Evolutionary conservation across 2,113 vertebrate genomes (phyloP), one percentile per base, ranked within the genome.

Genomic region (Zosterops japonicus): DNA sequence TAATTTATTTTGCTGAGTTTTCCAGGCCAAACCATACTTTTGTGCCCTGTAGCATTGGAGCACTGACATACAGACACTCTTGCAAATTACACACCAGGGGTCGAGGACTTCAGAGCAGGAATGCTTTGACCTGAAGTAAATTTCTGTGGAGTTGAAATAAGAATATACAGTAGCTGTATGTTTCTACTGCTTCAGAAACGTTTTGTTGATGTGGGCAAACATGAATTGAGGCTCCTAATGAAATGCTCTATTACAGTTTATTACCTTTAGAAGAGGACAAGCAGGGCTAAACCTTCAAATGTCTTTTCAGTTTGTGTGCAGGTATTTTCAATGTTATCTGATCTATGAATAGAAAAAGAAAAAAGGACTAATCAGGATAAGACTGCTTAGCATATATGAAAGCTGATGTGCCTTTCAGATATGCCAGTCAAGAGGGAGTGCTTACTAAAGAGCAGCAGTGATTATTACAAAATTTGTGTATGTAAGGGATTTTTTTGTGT

Each of bases 311-410:
- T 67, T 83, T 60, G 47, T 84, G 64, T 76, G 49, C 64, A 89
- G 71, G 80, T 95, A 96, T 94, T 92, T 92, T 92, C 80, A 76
- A n/a, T 93, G 67, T 93, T 93, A 90, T 87, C 90, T 87, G 86
- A 84, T 92, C 72, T 94, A 63, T 84, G 78, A 92, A 95, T 91
- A 95, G 91, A 50, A 85, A 77, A 55, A 67, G 76, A 52, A 59
- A 70, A 76, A 57, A 78, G 52, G 44, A 64, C 72, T 95, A 71
- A 93, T 94, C 87, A 95, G 89, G 93, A 53, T 74, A 87, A 89
- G 87, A 63, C 81, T 95, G 94, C 90, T 94, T 91, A 71, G 91
- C 93, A 91, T 96, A 93, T 93, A 95, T 96, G 95, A 97, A 97
- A 97, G 79, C 83, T 95, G 93, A 82, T 94, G 79, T 94, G 82